Evolutionary conservation across 2,113 vertebrate genomes (phyloP).

Genomic region (Dascyllus trimaculatus): DNA sequence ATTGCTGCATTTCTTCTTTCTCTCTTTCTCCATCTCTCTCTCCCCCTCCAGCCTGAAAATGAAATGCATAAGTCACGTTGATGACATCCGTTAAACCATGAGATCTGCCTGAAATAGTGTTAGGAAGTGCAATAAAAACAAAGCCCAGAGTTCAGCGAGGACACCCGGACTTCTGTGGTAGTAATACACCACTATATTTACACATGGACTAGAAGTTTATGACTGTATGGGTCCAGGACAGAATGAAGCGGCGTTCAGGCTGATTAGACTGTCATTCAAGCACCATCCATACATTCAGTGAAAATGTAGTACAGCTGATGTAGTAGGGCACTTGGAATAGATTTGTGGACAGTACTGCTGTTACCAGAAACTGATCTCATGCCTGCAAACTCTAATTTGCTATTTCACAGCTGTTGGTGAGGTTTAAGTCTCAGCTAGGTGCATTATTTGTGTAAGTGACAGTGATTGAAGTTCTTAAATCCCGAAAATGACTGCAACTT

Average conservation of each 20-base stretch:
- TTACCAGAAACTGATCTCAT: too few relatives aligned
- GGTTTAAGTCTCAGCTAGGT: too few relatives aligned
- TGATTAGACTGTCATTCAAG: neutral
- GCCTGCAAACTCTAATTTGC: too few relatives aligned
- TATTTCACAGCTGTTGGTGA: too few relatives aligned
- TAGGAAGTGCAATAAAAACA: constrained; percentile 35
- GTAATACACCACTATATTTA: constrained; percentile 19
- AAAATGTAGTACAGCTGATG: neutral
- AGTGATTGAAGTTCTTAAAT: too few relatives aligned
- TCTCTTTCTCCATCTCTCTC: neutral
- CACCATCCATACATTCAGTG: neutral
- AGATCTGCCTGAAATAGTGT: constrained; percentile 30
- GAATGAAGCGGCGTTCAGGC: neutral
- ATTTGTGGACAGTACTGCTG: too few relatives aligned
- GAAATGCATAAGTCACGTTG: constrained; percentile 46
- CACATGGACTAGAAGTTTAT: neutral
- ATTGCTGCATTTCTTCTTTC: constrained; percentile 23
- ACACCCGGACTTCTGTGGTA: constrained; percentile 2
- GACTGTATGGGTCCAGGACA: neutral
- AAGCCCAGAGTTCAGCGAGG: constrained; percentile 27
- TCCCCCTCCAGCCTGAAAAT: constrained; percentile 18
- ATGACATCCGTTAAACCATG: constrained; percentile 29
- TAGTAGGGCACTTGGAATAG: neutral
- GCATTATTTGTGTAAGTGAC: too few relatives aligned
- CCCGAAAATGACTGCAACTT: too few relatives aligned